Base-by-base conservation (phyloP, 2,888 invertebrate species). In the Lapara coniferarum region DNA sequence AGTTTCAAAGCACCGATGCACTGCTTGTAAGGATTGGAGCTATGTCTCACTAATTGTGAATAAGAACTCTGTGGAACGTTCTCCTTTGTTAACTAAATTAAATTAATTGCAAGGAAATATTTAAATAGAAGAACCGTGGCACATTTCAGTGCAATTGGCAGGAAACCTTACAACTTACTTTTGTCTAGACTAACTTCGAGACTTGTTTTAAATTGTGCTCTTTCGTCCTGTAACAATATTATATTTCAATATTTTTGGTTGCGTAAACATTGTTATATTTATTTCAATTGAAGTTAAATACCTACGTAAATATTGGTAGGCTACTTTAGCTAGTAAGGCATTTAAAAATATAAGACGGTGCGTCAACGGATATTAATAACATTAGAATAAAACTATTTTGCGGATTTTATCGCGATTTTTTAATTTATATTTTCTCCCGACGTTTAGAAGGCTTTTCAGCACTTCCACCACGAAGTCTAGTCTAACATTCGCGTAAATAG, bases 51-150 rank as follows among this genome's bases (percentile, higher is more conserved):
- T 90, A 90, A 90, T 90, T 90, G 89, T 86, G 88, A 86, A 78
- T 82, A 83, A 87, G 85, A 82, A 82, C 84, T 82, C 80, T 84
- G 78, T 55, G 78, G 78, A 81, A 76, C 78, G 79, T 82, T 86
- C 84, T 79, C 86, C 83, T 90, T 89, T 90, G 89, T 90, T 89
- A 90, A 88, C 85, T 89, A 86, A 91, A 90, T 90, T 89, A 89
- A 90, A 89, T 90, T 90, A 90, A 91, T 91, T 89, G 90, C 83
- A 81, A 88, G 88, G 90, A 91, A 92, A 91, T 91, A 90, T 90
- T 91, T 90, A 89, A 91, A 91, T 86, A 85, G 85, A 85, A 84
- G 83, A 82, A 86, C 78, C 78, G 78, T 74, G 77, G 77, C 73
- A 75, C 74, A 80, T 87, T 84, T 81, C 79, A 74, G 85, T 84